These are phyloP conservation scores for Elaeidobius kamerunicus DNA, from an alignment of 2,888 invertebrate genomes.

Conservation along the genomic window DNA sequence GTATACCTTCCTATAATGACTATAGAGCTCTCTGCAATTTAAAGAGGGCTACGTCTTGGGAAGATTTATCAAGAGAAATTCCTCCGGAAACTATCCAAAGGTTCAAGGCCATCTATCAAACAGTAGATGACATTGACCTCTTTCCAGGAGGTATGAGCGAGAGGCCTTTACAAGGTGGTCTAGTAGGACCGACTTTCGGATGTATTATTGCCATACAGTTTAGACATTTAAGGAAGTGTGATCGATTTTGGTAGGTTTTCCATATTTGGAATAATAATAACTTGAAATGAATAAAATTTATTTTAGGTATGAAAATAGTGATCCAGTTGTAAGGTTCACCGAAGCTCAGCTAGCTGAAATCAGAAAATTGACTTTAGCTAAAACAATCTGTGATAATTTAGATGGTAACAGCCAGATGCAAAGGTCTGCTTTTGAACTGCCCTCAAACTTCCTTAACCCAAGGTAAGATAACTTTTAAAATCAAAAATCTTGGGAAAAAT, in stretches of 20 bases:
- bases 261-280: background rate
- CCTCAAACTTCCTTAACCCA: constrained; percentile 88
- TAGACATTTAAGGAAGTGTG: constrained; percentile 84
- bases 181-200: constrained; percentile 93
- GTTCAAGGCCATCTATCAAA: constrained; percentile 77
- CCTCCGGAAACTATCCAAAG: constrained; percentile 77
- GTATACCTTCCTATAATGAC: constrained; percentile 80
- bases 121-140: constrained; percentile 93
- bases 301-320: constrained; percentile 76
- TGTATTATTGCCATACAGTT: constrained; percentile 95
- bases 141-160: constrained; percentile 95
- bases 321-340: constrained; percentile 73
- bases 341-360: constrained; percentile 86
- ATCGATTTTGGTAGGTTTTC: constrained; percentile 82
- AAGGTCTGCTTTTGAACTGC: constrained; percentile 84
- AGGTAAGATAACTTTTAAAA: too few species aligned
- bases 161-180: constrained; percentile 81
- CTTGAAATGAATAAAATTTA: background rate
- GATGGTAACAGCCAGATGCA: constrained; percentile 84
- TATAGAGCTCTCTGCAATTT: constrained; percentile 88
- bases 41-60: constrained; percentile 79
- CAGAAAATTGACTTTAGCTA: constrained; percentile 79
- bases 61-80: constrained; percentile 83
- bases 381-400: constrained; percentile 86
- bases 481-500: too few species aligned